phyloP scores from a whole-genome alignment of 2,113 vertebrate species.

The Chaetodon auriga region DNA sequence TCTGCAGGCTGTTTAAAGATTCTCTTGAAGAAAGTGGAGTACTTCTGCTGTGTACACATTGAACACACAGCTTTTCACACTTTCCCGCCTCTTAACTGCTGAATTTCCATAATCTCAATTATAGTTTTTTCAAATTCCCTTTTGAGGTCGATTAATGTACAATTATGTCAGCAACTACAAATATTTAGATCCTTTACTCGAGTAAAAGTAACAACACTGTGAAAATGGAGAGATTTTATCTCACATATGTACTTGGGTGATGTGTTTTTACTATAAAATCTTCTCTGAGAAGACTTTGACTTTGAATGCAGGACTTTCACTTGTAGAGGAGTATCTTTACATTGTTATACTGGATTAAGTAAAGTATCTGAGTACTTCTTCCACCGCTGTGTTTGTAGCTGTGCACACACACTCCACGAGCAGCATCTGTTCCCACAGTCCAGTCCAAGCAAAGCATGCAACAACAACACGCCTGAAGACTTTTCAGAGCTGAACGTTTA shows the following conservation, averaged over 20 bases:
- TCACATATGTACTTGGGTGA: background rate
- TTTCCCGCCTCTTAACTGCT: background rate
- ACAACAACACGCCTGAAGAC: background rate
- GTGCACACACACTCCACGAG: constrained; percentile 5
- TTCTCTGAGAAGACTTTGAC: background rate
- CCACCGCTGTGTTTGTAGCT: background rate
- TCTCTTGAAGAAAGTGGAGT: no score
- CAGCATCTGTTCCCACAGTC: constrained; percentile 9
- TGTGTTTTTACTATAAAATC: background rate
- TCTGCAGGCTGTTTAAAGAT: background rate
- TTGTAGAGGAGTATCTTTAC: background rate
- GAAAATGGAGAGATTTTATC: background rate
- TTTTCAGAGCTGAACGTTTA: constrained; percentile 47
- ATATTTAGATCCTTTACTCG: no score
- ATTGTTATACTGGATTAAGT: background rate
- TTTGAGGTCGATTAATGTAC: background rate
- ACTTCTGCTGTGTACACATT: background rate
- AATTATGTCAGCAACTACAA: background rate
- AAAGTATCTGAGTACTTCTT: background rate
- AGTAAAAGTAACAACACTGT: background rate
- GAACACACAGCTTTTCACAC: background rate
- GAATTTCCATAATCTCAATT: background rate
- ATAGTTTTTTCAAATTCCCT: background rate
- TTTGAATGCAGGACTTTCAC: background rate
- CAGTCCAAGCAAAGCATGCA: background rate